A percentile compares a stretch with the other conserved stretches of the same genome.
phyloP scores from a whole-genome alignment of 2,888 invertebrate species.

The Schrankia costaestrigalis region DNA sequence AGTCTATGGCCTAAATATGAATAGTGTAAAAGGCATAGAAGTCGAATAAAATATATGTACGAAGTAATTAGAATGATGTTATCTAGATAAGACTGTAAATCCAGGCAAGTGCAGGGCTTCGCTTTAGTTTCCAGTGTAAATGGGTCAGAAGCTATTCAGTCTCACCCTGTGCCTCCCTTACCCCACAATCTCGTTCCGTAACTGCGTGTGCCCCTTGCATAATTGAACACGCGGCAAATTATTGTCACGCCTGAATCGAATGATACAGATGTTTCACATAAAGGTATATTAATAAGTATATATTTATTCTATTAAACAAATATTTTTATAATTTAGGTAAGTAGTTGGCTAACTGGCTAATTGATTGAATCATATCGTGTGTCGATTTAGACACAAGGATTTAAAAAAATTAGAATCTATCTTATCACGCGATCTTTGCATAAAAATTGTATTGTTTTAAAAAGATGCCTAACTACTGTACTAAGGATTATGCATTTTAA shows the following conservation, averaged over 20 bases:
- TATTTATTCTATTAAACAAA: too few species aligned
- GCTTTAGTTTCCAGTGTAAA: slow-evolving; percentile 64
- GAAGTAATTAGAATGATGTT: slow-evolving; percentile 31
- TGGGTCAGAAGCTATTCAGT: slow-evolving; percentile 76
- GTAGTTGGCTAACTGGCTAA: too few species aligned
- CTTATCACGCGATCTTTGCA: too few species aligned
- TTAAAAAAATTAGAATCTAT: too few species aligned
- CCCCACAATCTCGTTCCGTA: slow-evolving; percentile 44
- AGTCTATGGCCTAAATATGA: not conserved
- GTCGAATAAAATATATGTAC: slow-evolving; percentile 30
- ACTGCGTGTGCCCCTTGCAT: slow-evolving; percentile 70
- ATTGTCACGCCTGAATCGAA: slow-evolving; percentile 64
- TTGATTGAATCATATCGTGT: too few species aligned
- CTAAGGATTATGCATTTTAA: too few species aligned
- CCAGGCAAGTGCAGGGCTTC: slow-evolving; percentile 51
- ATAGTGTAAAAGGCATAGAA: not conserved
- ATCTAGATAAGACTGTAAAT: slow-evolving; percentile 32
- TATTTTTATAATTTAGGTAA: too few species aligned
- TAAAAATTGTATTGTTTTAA: too few species aligned
- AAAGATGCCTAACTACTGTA: too few species aligned
- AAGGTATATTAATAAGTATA: too few species aligned
- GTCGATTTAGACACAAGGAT: too few species aligned
- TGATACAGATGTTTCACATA: slow-evolving; percentile 43
- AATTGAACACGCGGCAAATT: slow-evolving; percentile 76
- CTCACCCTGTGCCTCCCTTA: slow-evolving; percentile 35